phyloP scores from a whole-genome alignment of 2,888 invertebrate species.

The Drosophila nr. perissopoda region DNA sequence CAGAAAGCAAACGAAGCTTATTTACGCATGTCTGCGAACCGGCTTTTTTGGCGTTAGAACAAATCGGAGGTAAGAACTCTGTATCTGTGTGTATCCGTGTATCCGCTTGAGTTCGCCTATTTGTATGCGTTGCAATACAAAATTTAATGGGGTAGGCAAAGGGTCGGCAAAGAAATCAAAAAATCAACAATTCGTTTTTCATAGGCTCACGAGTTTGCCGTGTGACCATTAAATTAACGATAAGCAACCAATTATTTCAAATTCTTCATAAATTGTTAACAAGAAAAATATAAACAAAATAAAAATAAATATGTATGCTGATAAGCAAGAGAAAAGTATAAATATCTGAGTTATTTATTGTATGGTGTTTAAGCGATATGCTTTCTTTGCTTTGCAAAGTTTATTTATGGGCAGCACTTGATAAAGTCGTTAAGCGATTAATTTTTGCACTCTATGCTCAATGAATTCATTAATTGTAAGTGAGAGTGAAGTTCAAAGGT shows the following conservation, averaged over 20 bases:
- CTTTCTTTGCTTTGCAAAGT: slow-evolving; percentile 17
- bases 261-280: neutral
- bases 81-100: slow-evolving; percentile 49
- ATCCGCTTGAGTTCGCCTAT: neutral
- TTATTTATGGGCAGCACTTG: slow-evolving; percentile 25
- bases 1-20: slow-evolving; percentile 32
- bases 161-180: slow-evolving; percentile 33
- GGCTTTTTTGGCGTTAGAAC: slow-evolving; percentile 72
- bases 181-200: slow-evolving; percentile 7
- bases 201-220: slow-evolving; percentile 32
- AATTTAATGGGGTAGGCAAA: slow-evolving; percentile 83
- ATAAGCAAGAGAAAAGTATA: slow-evolving; percentile 37
- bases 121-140: slow-evolving; percentile 63
- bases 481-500: slow-evolving; percentile 9
- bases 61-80: neutral
- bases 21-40: slow-evolving; percentile 77
- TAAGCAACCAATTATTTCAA: slow-evolving; percentile 36
- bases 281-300: slow-evolving; percentile 2
- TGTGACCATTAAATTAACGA: slow-evolving; percentile 42
- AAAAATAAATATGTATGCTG: slow-evolving; percentile 18
- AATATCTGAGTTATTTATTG: slow-evolving; percentile 26
- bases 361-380: neutral
- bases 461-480: neutral
- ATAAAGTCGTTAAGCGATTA: slow-evolving; percentile 2
- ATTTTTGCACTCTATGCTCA: neutral